phyloP scores from a whole-genome alignment of 1,140 invertebrate species.

The Dufourea novaeangliae region DNA sequence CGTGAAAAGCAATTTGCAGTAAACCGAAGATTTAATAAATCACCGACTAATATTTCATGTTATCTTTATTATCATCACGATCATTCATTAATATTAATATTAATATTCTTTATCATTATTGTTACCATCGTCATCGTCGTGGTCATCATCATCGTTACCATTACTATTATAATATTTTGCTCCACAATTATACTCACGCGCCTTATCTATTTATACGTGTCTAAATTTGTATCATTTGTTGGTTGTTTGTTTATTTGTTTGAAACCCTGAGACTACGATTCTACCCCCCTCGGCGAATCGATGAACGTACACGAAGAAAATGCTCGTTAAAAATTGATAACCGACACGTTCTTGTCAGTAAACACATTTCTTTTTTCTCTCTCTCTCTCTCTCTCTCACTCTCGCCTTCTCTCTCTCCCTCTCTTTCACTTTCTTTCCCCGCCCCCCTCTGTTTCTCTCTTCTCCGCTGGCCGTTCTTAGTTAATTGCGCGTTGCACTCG shows the following conservation, averaged over 20 bases:
- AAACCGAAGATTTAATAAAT: constrained; percentile 3
- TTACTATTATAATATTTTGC: constrained; percentile 58
- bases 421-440: too few relatives aligned
- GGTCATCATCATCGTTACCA: constrained; percentile 18
- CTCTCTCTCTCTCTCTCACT: background rate
- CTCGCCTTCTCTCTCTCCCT: too few relatives aligned
- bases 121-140: constrained; percentile 13
- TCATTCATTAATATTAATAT: constrained; percentile 41
- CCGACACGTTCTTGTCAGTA: constrained; percentile 25
- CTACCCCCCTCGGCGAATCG: constrained; percentile 72
- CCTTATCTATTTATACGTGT: constrained; percentile 60
- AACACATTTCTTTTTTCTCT: constrained; percentile 51
- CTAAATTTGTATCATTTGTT: constrained; percentile 65
- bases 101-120: constrained; percentile 29
- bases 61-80: constrained; percentile 26
- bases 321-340: constrained; percentile 44
- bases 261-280: constrained; percentile 77
- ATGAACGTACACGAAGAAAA: constrained; percentile 43
- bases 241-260: constrained; percentile 53
- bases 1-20: background rate
- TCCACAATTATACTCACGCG: constrained; percentile 60
- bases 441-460: too few relatives aligned
- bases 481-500: background rate
- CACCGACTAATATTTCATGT: background rate
- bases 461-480: too few relatives aligned